Evolutionary conservation across 2,797 vertebrate genomes (phyloP).

Genomic region (Morelia viridis): DNA sequence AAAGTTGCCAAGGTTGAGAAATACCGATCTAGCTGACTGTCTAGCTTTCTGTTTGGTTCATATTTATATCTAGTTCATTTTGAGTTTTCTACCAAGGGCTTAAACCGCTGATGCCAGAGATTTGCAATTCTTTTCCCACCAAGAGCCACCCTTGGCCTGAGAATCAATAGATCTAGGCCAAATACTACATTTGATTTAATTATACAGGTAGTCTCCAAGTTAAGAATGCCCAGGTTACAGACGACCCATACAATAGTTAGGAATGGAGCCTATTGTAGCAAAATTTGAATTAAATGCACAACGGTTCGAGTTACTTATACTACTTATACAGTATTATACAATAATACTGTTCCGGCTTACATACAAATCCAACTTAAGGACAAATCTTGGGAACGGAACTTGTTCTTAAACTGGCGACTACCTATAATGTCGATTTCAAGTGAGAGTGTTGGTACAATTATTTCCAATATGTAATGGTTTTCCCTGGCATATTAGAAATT

Average conservation of each 20-base stretch:
- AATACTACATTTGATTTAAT: background rate
- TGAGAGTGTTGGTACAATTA: background rate
- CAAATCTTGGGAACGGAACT: no score
- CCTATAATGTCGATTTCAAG: background rate
- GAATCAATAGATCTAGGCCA: background rate
- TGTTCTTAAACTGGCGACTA: no score
- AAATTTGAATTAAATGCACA: no score
- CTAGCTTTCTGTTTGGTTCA: background rate
- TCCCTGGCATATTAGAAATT: background rate
- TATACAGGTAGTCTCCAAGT: background rate
- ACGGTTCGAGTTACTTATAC: no score
- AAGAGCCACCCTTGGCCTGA: background rate
- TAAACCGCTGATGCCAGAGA: background rate
- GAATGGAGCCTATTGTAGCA: no score
- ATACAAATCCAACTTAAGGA: no score
- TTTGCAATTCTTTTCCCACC: background rate
- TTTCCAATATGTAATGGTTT: background rate
- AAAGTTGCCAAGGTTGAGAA: background rate
- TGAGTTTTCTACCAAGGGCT: background rate
- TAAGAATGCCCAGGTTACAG: no score
- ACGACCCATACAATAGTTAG: no score
- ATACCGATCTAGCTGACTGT: background rate
- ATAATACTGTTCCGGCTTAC: no score
- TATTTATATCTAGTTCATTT: constrained; percentile 29
- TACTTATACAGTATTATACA: no score